Conservation (phyloP, 2,888 invertebrate species). For the Leistus spinibarbis region DNA sequence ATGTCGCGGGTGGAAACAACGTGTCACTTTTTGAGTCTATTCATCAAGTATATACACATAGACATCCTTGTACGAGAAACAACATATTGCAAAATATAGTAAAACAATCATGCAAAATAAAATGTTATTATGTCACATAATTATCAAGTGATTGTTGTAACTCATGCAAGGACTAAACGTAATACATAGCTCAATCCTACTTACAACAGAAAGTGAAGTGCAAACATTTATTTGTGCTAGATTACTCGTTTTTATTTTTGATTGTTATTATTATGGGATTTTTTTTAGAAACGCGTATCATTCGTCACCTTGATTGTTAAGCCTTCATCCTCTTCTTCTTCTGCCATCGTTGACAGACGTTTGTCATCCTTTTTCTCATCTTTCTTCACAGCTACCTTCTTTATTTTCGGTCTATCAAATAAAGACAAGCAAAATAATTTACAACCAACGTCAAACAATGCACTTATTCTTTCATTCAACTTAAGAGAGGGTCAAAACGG, state of each 20-base stretch:
- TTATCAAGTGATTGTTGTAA: not conserved
- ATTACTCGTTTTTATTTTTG: not conserved
- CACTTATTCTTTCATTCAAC: no score
- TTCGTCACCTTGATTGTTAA: constrained; percentile 67
- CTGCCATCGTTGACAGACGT: constrained; percentile 83
- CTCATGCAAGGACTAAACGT: not conserved
- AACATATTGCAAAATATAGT: not conserved
- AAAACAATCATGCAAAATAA: not conserved
- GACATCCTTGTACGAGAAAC: not conserved
- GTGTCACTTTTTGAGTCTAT: no score
- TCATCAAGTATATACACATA: no score
- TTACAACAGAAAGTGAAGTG: constrained; percentile 33
- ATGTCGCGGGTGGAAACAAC: no score
- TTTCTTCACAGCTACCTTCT: constrained; percentile 71
- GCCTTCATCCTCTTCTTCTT: constrained; percentile 81
- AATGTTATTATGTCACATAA: not conserved
- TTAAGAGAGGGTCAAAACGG: no score
- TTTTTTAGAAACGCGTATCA: constrained; percentile 41
- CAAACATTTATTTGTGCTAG: constrained; percentile 31
- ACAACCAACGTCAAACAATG: no score
- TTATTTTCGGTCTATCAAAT: constrained; percentile 59
- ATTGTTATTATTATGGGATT: constrained; percentile 4
- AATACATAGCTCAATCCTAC: constrained; percentile 9
- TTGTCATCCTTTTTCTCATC: constrained; percentile 63
- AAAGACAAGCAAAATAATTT: not conserved